Evolutionary conservation across 1,140 invertebrate genomes (phyloP).

Genomic region (Apocrypta bakeri): DNA sequence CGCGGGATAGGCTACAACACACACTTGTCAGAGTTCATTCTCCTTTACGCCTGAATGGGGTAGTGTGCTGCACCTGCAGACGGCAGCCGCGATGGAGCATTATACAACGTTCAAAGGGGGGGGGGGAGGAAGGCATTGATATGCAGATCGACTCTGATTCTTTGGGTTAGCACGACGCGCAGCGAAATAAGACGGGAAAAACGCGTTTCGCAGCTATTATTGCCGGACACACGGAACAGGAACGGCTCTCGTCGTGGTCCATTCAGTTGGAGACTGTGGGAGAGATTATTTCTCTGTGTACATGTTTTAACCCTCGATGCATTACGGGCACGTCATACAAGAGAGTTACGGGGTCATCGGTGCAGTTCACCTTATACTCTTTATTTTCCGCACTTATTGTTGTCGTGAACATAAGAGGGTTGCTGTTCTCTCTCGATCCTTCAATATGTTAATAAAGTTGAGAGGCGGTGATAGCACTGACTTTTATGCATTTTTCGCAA

Average conservation of each 20-base stretch:
- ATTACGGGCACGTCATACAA: neutral
- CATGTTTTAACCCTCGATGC: neutral
- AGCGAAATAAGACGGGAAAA: conserved; percentile 36
- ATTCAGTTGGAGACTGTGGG: conserved; percentile 44
- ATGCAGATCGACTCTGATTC: conserved; percentile 64
- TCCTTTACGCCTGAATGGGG: conserved; percentile 61
- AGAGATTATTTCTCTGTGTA: conserved; percentile 35
- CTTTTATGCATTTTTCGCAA: conserved; percentile 46
- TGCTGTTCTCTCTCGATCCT: neutral
- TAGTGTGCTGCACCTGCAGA: conserved; percentile 72
- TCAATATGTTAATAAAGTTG: conserved; percentile 48
- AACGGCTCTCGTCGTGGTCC: conserved; percentile 8
- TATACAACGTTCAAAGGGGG: too few species aligned
- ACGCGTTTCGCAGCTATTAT: conserved; percentile 1
- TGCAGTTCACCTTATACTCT: conserved; percentile 24
- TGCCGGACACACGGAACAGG: conserved; percentile 18
- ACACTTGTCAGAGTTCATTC: conserved; percentile 69
- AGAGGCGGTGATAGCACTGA: conserved; percentile 9
- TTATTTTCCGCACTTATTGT: conserved; percentile 22
- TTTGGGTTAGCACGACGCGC: conserved; percentile 28
- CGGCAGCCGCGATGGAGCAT: conserved; percentile 43
- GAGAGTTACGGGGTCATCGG: conserved; percentile 48
- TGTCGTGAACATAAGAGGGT: neutral
- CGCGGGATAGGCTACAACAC: conserved; percentile 37
- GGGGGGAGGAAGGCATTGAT: conserved; percentile 61